Percentiles rank a stretch among this genome's conserved stretches.
phyloP scores from a whole-genome alignment of 2,888 invertebrate genomes.

The Pachydiplax longipennis region DNA sequence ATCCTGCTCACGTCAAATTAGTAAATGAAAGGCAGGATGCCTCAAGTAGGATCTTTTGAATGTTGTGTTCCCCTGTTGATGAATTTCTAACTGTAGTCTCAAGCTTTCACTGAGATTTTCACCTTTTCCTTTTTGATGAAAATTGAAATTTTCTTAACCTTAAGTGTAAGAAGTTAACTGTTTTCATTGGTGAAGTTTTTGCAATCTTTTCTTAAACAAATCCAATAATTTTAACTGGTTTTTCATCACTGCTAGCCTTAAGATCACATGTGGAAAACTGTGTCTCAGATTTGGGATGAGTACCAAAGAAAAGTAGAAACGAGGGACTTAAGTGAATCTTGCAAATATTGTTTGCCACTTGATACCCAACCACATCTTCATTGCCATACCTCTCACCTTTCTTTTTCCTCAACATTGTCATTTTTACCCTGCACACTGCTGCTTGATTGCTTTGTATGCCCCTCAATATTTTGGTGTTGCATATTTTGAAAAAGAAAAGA shows the following conservation, averaged over 20 bases:
- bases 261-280: neutral
- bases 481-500: neutral
- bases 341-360: constrained; percentile 3
- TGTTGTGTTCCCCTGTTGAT: constrained; percentile 46
- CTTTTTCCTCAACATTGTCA: neutral
- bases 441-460: constrained; percentile 45
- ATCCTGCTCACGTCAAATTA: constrained; percentile 97
- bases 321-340: neutral
- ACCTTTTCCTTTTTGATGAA: neutral
- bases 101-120: neutral
- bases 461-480: constrained; percentile 34
- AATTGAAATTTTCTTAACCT: neutral
- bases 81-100: constrained; percentile 4
- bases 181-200: neutral
- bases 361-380: neutral
- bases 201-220: constrained; percentile 6
- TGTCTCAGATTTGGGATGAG: too few species aligned
- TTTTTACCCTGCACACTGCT: constrained; percentile 38
- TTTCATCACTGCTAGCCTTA: constrained; percentile 22
- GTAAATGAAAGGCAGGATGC: constrained; percentile 94
- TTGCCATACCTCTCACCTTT: neutral
- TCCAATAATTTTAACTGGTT: neutral
- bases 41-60: constrained; percentile 49
- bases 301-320: too few species aligned
- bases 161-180: neutral